A percentile compares a stretch with the other conserved stretches of the same genome.
Evolutionary conservation across 2,797 vertebrate species (phyloP).

Genomic region (Pseudochromis fuscus): DNA sequence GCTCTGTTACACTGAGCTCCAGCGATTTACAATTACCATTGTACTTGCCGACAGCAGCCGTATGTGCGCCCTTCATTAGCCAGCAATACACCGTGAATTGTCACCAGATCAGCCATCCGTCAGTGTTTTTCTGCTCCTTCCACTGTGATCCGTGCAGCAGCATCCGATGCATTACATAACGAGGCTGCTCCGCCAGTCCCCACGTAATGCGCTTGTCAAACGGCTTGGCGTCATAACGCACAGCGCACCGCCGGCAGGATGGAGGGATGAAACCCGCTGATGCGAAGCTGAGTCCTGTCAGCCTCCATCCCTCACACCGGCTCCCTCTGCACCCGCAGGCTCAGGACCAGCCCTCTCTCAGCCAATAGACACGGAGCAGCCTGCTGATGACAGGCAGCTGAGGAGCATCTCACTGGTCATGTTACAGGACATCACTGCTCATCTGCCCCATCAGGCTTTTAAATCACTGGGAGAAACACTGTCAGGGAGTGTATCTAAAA

Average conservation of each 20-base stretch:
- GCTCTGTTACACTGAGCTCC: conserved; percentile 28
- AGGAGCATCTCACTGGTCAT: neutral
- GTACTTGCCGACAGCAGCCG: neutral
- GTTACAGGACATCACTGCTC: neutral
- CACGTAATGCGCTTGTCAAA: conserved; percentile 57
- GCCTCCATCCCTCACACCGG: conserved; percentile 27
- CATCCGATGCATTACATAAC: conserved; percentile 75
- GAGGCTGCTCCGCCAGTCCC: conserved; percentile 41
- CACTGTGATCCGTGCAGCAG: conserved; percentile 44
- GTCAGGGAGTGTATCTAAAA: no score
- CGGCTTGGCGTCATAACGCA: conserved; percentile 73
- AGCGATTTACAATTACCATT: no score
- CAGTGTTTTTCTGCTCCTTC: neutral
- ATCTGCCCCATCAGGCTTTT: neutral
- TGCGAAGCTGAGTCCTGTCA: conserved; percentile 52
- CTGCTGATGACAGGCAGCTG: neutral
- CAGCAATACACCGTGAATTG: neutral
- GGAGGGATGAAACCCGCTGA: conserved; percentile 34
- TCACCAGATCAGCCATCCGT: conserved; percentile 37
- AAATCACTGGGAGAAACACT: no score
- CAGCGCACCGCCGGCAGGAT: conserved; percentile 50
- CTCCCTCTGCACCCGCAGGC: conserved; percentile 18
- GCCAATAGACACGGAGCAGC: neutral
- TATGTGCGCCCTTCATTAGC: conserved; percentile 1
- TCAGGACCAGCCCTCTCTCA: neutral